These are phyloP conservation scores for Drosophila kurseongensis DNA, from an alignment of 1,140 invertebrate genomes.

Conservation along the genomic window DNA sequence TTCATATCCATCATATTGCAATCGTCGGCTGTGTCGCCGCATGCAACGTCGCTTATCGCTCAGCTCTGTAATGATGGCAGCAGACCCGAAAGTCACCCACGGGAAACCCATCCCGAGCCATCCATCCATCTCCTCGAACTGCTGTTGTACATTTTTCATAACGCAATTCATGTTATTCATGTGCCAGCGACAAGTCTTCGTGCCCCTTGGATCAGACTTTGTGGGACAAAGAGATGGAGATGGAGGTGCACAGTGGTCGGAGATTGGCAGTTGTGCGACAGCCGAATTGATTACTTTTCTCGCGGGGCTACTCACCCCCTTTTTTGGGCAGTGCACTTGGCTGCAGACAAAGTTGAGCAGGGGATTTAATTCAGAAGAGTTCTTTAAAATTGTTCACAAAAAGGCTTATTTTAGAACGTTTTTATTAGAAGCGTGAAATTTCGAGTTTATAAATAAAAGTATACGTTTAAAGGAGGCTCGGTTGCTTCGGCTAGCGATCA, in stretches of 20 bases:
- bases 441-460: not conserved
- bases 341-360: conserved; percentile 1
- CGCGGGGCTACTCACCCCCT: not conserved
- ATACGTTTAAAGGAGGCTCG: not conserved
- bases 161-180: conserved; percentile 73
- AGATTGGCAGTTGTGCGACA: conserved; percentile 8
- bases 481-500: too few species aligned
- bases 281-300: conserved; percentile 30
- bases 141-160: conserved; percentile 77
- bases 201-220: conserved; percentile 8
- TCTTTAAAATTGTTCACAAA: too few species aligned
- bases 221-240: too few species aligned
- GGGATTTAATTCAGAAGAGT: not conserved
- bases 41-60: conserved; percentile 82
- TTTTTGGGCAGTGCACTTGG: conserved; percentile 1
- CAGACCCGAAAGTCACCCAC: conserved; percentile 19
- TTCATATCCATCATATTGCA: conserved; percentile 71
- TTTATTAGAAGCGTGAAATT: too few species aligned
- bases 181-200: conserved; percentile 53
- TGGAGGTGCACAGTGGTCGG: conserved; percentile 32
- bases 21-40: conserved; percentile 75
- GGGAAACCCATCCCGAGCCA: not conserved
- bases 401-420: too few species aligned
- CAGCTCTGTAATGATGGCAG: conserved; percentile 76
- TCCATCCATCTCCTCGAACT: conserved; percentile 31